phyloP scores from a whole-genome alignment of 2,888 invertebrate species.

The Hypena proboscidalis region DNA sequence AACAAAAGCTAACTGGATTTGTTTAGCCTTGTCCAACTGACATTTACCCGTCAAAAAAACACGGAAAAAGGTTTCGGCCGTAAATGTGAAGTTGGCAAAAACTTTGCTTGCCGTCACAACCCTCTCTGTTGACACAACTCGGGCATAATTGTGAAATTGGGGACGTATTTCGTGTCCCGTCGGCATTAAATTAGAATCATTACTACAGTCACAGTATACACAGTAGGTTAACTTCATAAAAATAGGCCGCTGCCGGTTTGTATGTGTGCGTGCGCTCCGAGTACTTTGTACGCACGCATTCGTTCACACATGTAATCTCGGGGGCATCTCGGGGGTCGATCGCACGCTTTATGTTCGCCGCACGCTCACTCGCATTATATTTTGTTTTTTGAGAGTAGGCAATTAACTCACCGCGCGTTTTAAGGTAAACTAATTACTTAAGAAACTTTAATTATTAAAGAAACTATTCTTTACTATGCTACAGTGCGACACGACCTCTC shows the following conservation, averaged over 20 bases:
- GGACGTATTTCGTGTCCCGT: slow-evolving; percentile 25
- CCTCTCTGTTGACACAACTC: slow-evolving; percentile 40
- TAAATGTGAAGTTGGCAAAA: slow-evolving; percentile 33
- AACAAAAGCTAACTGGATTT: background rate
- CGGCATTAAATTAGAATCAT: slow-evolving; percentile 46
- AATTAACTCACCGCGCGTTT: too few species aligned
- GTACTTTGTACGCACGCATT: too few species aligned
- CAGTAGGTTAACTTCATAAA: slow-evolving; percentile 25
- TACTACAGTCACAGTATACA: slow-evolving; percentile 31
- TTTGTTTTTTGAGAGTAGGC: too few species aligned
- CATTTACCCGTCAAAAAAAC: slow-evolving; percentile 14
- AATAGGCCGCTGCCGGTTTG: too few species aligned
- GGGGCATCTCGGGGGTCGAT: too few species aligned
- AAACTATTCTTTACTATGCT: too few species aligned
- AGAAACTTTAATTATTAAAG: too few species aligned
- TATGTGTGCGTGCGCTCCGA: too few species aligned
- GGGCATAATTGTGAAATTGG: slow-evolving; percentile 43
- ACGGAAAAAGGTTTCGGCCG: slow-evolving; percentile 22
- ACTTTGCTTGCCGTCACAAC: slow-evolving; percentile 24
- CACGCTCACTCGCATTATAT: too few species aligned
- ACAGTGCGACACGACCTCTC: slow-evolving; percentile 1
- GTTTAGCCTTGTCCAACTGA: background rate
- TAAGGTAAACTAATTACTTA: too few species aligned
- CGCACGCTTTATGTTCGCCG: too few species aligned
- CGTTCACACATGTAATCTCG: too few species aligned